A percentile compares a stretch with the other conserved stretches of the same genome.
These are phyloP conservation scores for Drosophila mettleri DNA, from an alignment of 2,888 invertebrate species.

Conservation along the genomic window DNA sequence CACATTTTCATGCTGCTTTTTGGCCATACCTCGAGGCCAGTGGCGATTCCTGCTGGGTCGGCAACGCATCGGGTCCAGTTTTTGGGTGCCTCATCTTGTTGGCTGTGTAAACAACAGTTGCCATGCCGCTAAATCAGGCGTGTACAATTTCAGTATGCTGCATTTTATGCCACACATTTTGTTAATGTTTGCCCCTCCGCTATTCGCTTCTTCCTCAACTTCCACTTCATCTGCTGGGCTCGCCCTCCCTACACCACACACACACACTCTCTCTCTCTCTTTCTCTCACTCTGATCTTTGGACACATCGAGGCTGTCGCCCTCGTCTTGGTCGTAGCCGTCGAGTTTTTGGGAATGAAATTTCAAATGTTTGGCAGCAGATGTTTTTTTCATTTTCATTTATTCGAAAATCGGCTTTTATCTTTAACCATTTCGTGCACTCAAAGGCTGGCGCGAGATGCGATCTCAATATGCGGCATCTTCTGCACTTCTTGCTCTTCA, in stretches of 20 bases:
- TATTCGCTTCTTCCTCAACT: slow-evolving; percentile 14
- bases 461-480: slow-evolving; percentile 47
- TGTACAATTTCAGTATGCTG: slow-evolving; percentile 66
- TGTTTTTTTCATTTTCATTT: slow-evolving; percentile 57
- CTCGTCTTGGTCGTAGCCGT: slow-evolving; percentile 16
- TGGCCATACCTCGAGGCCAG: not conserved
- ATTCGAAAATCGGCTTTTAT: slow-evolving; percentile 63
- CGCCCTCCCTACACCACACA: slow-evolving; percentile 1
- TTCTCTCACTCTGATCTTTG: not conserved
- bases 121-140: slow-evolving; percentile 68
- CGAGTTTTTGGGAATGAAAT: slow-evolving; percentile 51
- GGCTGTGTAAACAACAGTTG: slow-evolving; percentile 70
- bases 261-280: not conserved
- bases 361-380: slow-evolving; percentile 71
- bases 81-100: slow-evolving; percentile 56
- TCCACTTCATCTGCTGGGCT: slow-evolving; percentile 4
- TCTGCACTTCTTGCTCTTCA: slow-evolving; percentile 20
- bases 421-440: slow-evolving; percentile 51
- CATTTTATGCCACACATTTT: slow-evolving; percentile 68
- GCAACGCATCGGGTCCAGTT: slow-evolving; percentile 36
- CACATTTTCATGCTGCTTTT: not conserved
- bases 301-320: slow-evolving; percentile 20
- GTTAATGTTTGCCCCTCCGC: slow-evolving; percentile 39
- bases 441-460: slow-evolving; percentile 56
- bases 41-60: slow-evolving; percentile 36